Base-by-base conservation (phyloP, 2,888 invertebrate genomes). In the Apeira syringaria region DNA sequence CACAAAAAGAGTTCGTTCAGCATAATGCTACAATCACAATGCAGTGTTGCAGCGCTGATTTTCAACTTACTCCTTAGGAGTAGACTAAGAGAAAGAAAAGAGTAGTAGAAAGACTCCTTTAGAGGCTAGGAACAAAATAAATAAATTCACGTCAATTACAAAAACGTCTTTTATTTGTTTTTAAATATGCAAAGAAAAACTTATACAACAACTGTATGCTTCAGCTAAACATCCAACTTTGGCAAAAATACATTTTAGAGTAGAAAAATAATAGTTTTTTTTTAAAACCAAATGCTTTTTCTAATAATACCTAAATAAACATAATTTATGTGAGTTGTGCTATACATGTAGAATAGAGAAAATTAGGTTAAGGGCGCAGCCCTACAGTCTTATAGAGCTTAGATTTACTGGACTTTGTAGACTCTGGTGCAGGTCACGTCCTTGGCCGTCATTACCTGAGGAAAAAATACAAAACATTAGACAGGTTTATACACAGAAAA, bases 351-450 rank as follows among this genome's bases (percentile, higher is more conserved):
- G 56, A 56, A 65, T 64, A 57, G 58, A 57, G 59, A 65, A 59
- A 59, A 59, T 33, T 60, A 62, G 56, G 64, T 56, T 61, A 57
- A 52, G 56, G 59, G 61, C 56, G n/a, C 64, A 5, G 77, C 68
- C 81, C 71, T 34, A 67, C 85, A 86, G 85, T 84, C 84, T 86
- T 80, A 10, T 44, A 25, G 49, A 49, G 45, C 24, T 37, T 33
- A 28, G 29, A 39, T 61, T 89, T 92, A 92, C 68, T 92, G 91
- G 57, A 89, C 85, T 72, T 94, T 94, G 92, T 96, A 96, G 55
- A 93, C 80, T 68, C 96, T 88, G 67, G 94, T 94, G 86, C 94
- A 94, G 49, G 93, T 93, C 30, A 96, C 91, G 63, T 93, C 92
- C 64, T 94, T 94, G 9, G 93, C 93, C 31, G 93, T 94, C 91